Evolutionary conservation across 2,888 invertebrate genomes (phyloP), one percentile per base, ranked within the genome.

Genomic region (Enchytraeus crypticus): DNA sequence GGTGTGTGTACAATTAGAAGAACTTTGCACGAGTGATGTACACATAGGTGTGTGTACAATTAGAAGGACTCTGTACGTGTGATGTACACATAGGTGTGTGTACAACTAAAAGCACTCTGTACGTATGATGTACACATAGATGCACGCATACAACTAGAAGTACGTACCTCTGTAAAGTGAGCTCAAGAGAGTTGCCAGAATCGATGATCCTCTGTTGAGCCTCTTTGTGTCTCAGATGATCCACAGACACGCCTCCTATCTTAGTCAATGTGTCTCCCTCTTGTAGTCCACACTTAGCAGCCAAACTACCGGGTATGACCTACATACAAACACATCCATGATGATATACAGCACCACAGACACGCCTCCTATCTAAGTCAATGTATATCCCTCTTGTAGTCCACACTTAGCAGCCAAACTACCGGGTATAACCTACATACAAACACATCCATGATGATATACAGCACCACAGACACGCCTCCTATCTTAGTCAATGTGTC

Each of bases 231-330:
- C 68, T 71, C 59, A 77, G 59, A 1, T 38, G 53, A 4, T 71
- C 71, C 8, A 75, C 71, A 18, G 65, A 65, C 21, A 66, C 65
- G 59, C 69, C 73, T 43, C 75, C 75, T 53, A 78, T 77, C 65
- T 72, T 73, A 53, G 73, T 66, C 66, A 78, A 75, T 57, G 72
- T 66, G 68, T 78, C 78, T 57, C 77, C 78, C 63, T 71, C 71
- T 59, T 73, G 72, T 29, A 78, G 64, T 38, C 78, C 78, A 70
- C 75, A 74, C 61, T 75, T 73, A 30, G 74, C 70, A 23, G 78
- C 77, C 60, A 77, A 65, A 64, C 77, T 77, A 30, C 77, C 77
- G 43, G 74, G 74, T 49, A 72, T 75, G n/a, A 78, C 77, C 77
- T 77, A 64, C 2, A 54, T 51, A 46, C 11, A 29, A 33, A 33